Evolutionary conservation across 1,140 invertebrate genomes (phyloP).

Genomic region (Trachymyrmex septentrionalis): DNA sequence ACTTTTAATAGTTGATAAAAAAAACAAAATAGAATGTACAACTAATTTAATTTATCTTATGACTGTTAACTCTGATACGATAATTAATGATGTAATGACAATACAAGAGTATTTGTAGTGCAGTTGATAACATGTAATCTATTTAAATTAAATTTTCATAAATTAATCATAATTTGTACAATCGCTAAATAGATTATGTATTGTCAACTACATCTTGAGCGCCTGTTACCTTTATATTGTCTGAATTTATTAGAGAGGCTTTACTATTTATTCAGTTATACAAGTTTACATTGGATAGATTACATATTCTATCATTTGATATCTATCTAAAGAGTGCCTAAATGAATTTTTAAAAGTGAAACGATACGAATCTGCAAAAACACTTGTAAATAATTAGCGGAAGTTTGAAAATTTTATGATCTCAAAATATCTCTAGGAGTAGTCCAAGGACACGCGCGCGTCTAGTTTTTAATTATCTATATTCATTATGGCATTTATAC

Average conservation of each 20-base stretch:
- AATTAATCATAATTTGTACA: background rate
- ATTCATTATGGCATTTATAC: conserved; percentile 58
- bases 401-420: conserved; percentile 3
- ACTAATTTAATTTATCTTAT: conserved; percentile 16
- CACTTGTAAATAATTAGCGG: conserved; percentile 2
- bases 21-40: conserved; percentile 26
- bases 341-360: background rate
- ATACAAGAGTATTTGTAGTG: background rate
- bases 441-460: background rate
- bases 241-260: conserved; percentile 2
- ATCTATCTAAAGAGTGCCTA: conserved; percentile 9
- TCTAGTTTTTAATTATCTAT: conserved; percentile 26
- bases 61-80: background rate
- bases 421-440: background rate
- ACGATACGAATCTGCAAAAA: background rate
- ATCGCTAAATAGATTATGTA: background rate
- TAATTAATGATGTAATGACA: conserved; percentile 9
- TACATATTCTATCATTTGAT: background rate
- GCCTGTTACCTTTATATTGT: background rate
- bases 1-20: background rate
- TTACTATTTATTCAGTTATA: conserved; percentile 23
- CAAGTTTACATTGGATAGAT: conserved; percentile 12
- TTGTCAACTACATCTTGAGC: background rate
- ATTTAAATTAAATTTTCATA: conserved; percentile 5
- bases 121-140: conserved; percentile 12